Percentiles rank a stretch among this genome's conserved stretches.
Conservation (phyloP, 2,797 vertebrate species). For the Lutjanus campechanus region DNA sequence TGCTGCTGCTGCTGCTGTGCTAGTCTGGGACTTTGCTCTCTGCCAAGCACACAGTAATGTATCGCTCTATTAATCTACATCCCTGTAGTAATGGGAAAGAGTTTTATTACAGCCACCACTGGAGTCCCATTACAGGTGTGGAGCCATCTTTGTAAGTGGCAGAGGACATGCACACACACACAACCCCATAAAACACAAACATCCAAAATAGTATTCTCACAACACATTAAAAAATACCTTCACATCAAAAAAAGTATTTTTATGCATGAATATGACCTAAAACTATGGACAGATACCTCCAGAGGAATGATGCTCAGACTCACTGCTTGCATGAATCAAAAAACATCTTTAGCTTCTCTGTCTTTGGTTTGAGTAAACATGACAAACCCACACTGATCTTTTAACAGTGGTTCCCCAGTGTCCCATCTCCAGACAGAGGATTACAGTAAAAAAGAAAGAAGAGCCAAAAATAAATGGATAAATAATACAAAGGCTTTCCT, state of each 20-base stretch:
- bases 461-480: neutral
- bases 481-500: neutral
- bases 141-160: slow-evolving; percentile 34
- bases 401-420: neutral
- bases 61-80: slow-evolving; percentile 82
- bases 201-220: neutral
- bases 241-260: neutral
- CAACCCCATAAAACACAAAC: neutral
- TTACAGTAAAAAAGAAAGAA: neutral
- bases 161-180: slow-evolving; percentile 1
- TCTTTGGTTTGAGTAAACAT: slow-evolving; percentile 24
- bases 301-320: neutral
- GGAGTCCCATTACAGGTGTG: slow-evolving; percentile 74
- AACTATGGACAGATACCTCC: neutral
- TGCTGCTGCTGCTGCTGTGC: slow-evolving; percentile 40
- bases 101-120: slow-evolving; percentile 72
- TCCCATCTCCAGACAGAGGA: neutral
- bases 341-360: slow-evolving; percentile 25
- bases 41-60: slow-evolving; percentile 75
- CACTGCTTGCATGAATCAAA: neutral
- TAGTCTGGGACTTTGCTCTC: slow-evolving; percentile 54
- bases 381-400: slow-evolving; percentile 19
- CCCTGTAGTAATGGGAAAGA: slow-evolving; percentile 68
- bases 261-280: neutral
- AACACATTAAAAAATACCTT: neutral